Percentiles rank a stretch among this genome's conserved stretches.
Conservation (phyloP, 2,797 vertebrate genomes). For the Pantherophis alleghaniensis region DNA sequence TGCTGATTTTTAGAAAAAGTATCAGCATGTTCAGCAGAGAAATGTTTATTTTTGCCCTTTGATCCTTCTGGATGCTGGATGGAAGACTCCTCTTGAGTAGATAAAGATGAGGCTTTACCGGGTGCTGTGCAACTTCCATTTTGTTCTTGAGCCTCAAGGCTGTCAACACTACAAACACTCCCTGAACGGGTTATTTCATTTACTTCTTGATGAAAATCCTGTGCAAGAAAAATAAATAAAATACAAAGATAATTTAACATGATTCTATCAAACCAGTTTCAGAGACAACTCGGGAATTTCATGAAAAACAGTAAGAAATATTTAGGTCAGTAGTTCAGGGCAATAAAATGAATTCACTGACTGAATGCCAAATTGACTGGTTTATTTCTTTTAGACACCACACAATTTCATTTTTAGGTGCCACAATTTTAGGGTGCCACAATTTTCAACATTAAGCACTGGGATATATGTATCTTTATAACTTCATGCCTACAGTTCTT, state of each 20-base stretch:
- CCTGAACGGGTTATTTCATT: conserved; percentile 76
- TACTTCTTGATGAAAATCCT: conserved; percentile 79
- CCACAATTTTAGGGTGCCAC: background rate
- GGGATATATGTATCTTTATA: background rate
- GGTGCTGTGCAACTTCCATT: conserved; percentile 60
- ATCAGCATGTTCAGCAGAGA: conserved; percentile 57
- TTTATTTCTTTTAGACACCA: background rate
- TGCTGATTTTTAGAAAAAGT: conserved; percentile 60
- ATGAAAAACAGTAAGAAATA: background rate
- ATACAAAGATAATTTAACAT: conserved; percentile 13
- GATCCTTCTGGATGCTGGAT: conserved; percentile 55
- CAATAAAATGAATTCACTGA: background rate
- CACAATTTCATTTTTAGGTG: background rate
- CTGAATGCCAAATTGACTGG: background rate
- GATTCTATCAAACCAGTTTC: background rate
- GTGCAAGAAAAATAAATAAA: conserved; percentile 60
- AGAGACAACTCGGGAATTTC: conserved; percentile 14
- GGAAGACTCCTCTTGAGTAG: conserved; percentile 55
- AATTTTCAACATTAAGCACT: background rate
- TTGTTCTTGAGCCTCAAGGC: conserved; percentile 81
- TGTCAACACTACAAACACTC: conserved; percentile 86
- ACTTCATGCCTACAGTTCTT: background rate
- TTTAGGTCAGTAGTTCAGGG: background rate
- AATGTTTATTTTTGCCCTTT: conserved; percentile 51
- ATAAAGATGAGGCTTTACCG: conserved; percentile 56